Evolutionary conservation across 2,888 invertebrate species (phyloP).

Genomic region (Psylliodes chrysocephalus): DNA sequence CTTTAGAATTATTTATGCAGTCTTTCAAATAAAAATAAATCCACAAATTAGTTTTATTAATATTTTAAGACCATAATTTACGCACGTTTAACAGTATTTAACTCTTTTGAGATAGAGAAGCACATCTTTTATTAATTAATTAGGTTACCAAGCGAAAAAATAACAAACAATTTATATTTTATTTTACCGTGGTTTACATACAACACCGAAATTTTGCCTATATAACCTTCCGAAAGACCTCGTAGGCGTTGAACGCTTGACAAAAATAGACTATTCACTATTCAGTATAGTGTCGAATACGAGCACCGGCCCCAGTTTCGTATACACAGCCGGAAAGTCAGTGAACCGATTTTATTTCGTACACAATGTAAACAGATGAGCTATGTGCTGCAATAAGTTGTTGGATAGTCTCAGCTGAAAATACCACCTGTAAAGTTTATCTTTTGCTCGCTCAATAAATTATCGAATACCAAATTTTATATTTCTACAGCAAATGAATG

Average conservation of each 20-base stretch:
- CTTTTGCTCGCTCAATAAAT: neutral
- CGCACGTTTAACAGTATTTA: too few relatives aligned
- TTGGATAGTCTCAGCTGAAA: slow-evolving; percentile 11
- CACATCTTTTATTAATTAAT: too few relatives aligned
- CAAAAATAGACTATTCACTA: slow-evolving; percentile 9
- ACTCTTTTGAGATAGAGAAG: too few relatives aligned
- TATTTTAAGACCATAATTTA: too few relatives aligned
- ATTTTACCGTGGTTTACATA: too few relatives aligned
- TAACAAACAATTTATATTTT: neutral
- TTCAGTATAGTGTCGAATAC: neutral
- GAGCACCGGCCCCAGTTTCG: slow-evolving; percentile 11
- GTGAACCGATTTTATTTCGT: slow-evolving; percentile 22
- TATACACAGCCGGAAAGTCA: slow-evolving; percentile 25
- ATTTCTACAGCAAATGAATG: too few relatives aligned
- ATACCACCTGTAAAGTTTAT: slow-evolving; percentile 17
- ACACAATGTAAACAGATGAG: slow-evolving; percentile 21
- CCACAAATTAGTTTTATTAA: too few relatives aligned
- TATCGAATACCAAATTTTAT: neutral
- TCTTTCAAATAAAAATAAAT: too few relatives aligned
- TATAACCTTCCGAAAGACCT: neutral
- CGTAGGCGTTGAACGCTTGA: neutral
- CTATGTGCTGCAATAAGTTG: neutral
- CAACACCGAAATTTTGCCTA: neutral
- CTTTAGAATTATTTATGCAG: too few relatives aligned
- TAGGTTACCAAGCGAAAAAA: too few relatives aligned